Base-by-base conservation (phyloP, 2,888 invertebrate species). In the Muscina levida region DNA sequence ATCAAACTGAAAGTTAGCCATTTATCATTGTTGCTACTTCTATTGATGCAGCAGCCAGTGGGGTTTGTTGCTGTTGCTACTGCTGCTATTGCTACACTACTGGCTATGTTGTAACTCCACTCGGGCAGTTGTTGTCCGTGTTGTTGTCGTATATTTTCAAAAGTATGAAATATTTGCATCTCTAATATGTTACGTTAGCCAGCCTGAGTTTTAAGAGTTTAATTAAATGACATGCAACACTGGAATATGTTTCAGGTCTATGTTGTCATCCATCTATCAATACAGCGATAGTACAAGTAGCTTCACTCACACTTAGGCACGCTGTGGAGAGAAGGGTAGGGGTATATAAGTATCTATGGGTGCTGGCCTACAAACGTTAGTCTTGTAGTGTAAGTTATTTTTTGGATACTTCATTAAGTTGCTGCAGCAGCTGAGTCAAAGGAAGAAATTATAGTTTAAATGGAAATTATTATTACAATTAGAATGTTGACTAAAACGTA, bases 1-100 rank as follows among this genome's bases (percentile, higher is more conserved):
- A 75, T 79, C 79, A 79, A 74, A 74, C 71, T 79, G 66, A 79
- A 79, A 79, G 57, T 79, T 79, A 42, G 75, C 67, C 75, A 79
- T 79, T 75, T 72, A 72, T 79, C 75, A 79, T 79, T 62, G 75
- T 70, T 42, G 26, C 8, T 57, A 37, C 10, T 53, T 11, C 4
- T 2, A 22, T 22, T 53, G 53, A 8, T 31, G 4, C 13, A 19
- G 22, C 10, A 17, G 8, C 10, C 53, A 19, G 19, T 37, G 3
- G 31, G 31, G 3, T 3, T 31, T 31, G 39, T 10, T 59, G 37
- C 15, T 57, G 31, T 26, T 10, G 31, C 0, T 57, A 15, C 8
- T 31, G 31, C 15, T 57, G 37, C 37, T 59, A 13, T n/a, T n/a
- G n/a, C n/a, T n/a, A n/a, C n/a, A n/a, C n/a, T 6, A 17, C 15